Base-by-base conservation (phyloP, 2,113 vertebrate genomes). In the Neopipo cinnamomea region DNA sequence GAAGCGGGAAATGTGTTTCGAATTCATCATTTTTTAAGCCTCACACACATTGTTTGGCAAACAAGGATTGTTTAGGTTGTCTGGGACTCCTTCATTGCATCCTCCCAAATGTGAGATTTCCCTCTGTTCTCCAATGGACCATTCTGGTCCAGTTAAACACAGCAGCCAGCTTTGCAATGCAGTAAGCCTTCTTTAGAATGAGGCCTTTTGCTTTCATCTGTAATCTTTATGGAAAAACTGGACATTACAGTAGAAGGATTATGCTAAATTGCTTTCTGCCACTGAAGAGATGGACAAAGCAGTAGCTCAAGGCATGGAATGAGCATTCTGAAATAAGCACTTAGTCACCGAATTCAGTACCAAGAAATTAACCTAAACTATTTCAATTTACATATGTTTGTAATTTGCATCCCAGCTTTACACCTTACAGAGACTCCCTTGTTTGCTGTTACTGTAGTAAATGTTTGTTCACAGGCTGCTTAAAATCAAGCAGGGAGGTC, bases 171-270 rank as follows among this genome's bases (percentile, higher is more conserved):
- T 95, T 94, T 94, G 80, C 91, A 85, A 96, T 91, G 77, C 62
- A 35, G 20, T 95, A 95, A 97, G 92, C 91, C 80, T 91, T 72
- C 92, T 95, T 96, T 96, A 93, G 91, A 97, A 95, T 47, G 25
- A 91, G 47, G 80, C 27, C 37, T 85, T 92, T 96, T 89, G 83
- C 76, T 78, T 95, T 91, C 33, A 46, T 96, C 88, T 94, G 58
- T 96, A 92, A 96, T 95, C 96, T 95, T 91, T 93, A 92, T 85
- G 92, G 86, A 95, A 95, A 93, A 93, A 89, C 35, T 93, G 91
- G 80, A 94, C 93, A 82, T 92, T 96, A 95, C 96, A 97, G 96
- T 95, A 93, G 91, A 82, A 75, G 96, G 96, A 96, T 97, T 96
- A 97, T 97, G 96, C 91, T 95, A 95, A 96, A 76, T 89, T 89